These are phyloP conservation scores for Onychomys arenicola DNA, from an alignment of 2,797 vertebrate species.

Conservation along the genomic window DNA sequence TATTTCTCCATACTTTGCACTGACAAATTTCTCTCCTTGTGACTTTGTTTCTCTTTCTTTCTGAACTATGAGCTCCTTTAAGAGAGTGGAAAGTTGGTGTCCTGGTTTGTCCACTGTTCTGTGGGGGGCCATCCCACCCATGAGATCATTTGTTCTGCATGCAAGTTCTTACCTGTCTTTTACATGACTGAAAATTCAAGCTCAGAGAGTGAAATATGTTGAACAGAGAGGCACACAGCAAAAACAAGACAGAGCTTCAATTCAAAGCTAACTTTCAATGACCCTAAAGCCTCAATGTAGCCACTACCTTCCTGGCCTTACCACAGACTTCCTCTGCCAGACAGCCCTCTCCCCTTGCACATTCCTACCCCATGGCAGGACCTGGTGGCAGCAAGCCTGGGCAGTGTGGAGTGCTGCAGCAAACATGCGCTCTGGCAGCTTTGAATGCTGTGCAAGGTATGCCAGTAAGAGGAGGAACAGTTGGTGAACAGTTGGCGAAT, in stretches of 20 bases:
- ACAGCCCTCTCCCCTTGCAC: neutral
- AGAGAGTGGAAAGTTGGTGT: neutral
- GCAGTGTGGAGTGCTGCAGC: slow-evolving; percentile 77
- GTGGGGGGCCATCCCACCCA: neutral
- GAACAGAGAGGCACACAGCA: neutral
- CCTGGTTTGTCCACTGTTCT: neutral
- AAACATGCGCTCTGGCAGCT: slow-evolving; percentile 84
- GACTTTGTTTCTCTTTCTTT: neutral
- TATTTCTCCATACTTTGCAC: slow-evolving; percentile 9
- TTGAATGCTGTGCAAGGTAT: slow-evolving; percentile 84
- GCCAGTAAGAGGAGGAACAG: slow-evolving; percentile 87
- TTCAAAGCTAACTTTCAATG: neutral
- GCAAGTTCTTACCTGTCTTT: slow-evolving; percentile 14
- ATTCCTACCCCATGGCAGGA: neutral
- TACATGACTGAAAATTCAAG: neutral
- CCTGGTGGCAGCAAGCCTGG: slow-evolving; percentile 72
- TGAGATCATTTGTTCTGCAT: neutral
- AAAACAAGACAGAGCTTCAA: neutral
- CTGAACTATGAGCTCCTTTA: neutral
- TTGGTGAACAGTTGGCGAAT: slow-evolving; percentile 91
- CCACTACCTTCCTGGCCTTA: neutral
- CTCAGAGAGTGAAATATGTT: neutral
- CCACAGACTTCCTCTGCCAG: slow-evolving; percentile 46
- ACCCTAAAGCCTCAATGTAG: neutral
- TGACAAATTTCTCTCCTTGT: neutral